Percentiles rank a stretch among this genome's conserved stretches.
phyloP scores from a whole-genome alignment of 2,797 vertebrate genomes.

The Leucoraja ocellata region DNA sequence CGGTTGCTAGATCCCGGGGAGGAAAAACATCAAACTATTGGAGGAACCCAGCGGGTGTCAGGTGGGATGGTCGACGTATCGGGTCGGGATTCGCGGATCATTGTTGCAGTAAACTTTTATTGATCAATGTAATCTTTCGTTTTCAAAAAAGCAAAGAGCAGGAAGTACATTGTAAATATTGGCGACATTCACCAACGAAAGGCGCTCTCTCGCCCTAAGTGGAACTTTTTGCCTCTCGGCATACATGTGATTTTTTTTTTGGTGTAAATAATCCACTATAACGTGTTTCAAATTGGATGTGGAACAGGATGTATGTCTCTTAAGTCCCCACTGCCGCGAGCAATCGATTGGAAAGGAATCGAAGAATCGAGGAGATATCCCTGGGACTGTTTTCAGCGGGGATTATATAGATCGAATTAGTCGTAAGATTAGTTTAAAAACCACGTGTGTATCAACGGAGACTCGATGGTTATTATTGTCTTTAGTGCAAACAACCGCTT shows the following conservation, averaged over 20 bases:
- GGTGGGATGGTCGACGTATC: too few species aligned
- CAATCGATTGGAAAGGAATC: background rate
- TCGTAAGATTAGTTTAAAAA: background rate
- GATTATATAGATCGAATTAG: background rate
- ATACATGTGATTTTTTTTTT: background rate
- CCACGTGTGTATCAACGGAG: background rate
- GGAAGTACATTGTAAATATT: background rate
- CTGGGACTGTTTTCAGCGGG: background rate
- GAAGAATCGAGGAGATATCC: background rate
- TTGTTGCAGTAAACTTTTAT: background rate
- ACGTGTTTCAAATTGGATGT: background rate
- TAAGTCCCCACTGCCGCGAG: background rate
- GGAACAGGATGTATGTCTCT: background rate
- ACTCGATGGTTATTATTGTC: background rate
- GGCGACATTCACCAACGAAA: too few species aligned
- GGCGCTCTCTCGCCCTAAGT: background rate
- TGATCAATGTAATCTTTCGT: background rate
- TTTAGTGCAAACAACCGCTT: background rate
- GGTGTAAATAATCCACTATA: too few species aligned
- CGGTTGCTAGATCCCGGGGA: too few species aligned
- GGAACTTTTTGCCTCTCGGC: background rate
- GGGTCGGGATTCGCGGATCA: too few species aligned
- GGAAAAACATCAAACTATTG: too few species aligned
- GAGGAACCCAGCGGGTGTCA: too few species aligned
- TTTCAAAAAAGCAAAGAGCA: background rate